Conservation (phyloP, 1,140 invertebrate species). For the Leptinotarsa undecemlineata region DNA sequence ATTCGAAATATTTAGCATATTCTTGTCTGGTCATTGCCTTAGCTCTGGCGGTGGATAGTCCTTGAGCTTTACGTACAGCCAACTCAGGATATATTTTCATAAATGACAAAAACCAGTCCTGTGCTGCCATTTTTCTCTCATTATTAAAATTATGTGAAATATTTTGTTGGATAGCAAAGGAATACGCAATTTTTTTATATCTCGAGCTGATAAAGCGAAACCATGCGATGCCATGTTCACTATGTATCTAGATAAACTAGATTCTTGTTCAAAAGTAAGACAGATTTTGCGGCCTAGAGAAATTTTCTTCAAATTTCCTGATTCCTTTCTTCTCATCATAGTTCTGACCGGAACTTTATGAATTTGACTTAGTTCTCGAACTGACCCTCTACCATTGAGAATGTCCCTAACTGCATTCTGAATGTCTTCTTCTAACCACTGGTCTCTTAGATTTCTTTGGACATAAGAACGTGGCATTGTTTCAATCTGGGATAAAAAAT, state of each 20-base stretch:
- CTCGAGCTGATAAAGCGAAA: constrained; percentile 10
- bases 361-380: too few relatives aligned
- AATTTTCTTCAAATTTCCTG: too few relatives aligned
- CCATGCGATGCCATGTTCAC: background rate
- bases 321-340: too few relatives aligned
- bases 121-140: too few relatives aligned
- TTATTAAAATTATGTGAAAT: too few relatives aligned
- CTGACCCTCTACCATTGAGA: constrained; percentile 26
- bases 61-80: background rate
- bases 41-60: background rate
- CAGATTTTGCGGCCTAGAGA: too few relatives aligned
- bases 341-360: too few relatives aligned
- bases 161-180: too few relatives aligned
- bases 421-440: constrained; percentile 27
- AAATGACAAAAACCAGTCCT: too few relatives aligned
- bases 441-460: constrained; percentile 13
- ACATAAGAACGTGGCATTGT: background rate
- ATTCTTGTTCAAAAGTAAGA: background rate
- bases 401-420: constrained; percentile 22
- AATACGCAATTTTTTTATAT: too few relatives aligned
- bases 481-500: background rate
- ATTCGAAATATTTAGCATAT: too few relatives aligned
- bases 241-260: constrained; percentile 11
- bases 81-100: background rate
- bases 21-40: too few relatives aligned